Evolutionary conservation across 2,113 vertebrate genomes (phyloP).

Genomic region (Climacteris rufus): DNA sequence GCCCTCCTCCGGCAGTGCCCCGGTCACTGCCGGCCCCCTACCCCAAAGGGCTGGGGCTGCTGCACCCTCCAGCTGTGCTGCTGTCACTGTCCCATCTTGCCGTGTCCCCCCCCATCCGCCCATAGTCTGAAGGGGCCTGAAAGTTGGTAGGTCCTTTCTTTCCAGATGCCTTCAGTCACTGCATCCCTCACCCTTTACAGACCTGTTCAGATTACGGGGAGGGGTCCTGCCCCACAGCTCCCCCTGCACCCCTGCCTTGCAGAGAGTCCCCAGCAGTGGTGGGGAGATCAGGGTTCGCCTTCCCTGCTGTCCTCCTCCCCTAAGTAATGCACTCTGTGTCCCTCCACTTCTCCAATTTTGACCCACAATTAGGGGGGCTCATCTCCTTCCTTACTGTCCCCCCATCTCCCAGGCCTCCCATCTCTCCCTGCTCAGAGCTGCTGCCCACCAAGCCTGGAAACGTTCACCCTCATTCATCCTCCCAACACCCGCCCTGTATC

Average conservation of each 20-base stretch:
- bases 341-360: not conserved
- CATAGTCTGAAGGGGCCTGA: not conserved
- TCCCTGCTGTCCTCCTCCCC: not conserved
- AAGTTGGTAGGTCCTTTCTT: not conserved
- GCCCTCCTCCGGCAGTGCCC: not conserved
- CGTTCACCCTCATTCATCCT: not conserved
- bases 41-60: not conserved
- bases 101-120: not conserved
- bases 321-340: not conserved
- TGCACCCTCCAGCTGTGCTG: not conserved
- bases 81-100: not conserved
- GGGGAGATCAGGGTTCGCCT: not conserved
- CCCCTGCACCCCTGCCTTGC: not conserved
- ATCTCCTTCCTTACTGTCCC: not conserved
- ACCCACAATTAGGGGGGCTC: not conserved
- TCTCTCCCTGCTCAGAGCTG: not conserved
- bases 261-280: not conserved
- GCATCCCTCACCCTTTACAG: not conserved
- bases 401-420: not conserved
- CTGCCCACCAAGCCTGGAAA: not conserved
- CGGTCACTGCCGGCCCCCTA: not conserved
- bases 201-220: not conserved
- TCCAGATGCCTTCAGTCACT: not conserved
- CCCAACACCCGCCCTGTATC: rapidly evolving
- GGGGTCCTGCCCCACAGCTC: not conserved